Evolutionary conservation across 2,113 vertebrate species (phyloP), one percentile per base, ranked within the genome.

Genomic region (Periophthalmus modestus): DNA sequence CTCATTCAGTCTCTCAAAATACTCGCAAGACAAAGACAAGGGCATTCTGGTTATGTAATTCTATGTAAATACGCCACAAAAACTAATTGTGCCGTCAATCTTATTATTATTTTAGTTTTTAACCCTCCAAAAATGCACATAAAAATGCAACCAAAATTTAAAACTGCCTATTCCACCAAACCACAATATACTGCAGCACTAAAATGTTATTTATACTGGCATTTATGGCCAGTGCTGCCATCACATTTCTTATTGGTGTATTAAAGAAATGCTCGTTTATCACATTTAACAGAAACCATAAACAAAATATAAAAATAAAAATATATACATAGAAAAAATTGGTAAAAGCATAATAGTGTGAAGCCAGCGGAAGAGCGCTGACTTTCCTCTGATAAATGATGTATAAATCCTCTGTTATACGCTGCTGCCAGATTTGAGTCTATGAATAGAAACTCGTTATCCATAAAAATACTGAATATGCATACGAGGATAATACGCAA

Each of bases 331-430:
- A 33, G n/a, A 78, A 75, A 43, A 39, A 75, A 79, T 72, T 6
- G 72, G 24, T 61, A 66, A 69, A 67, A 66, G 72, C 24, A 58
- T 73, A 85, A 80, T 70, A 66, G 46, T 68, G 61, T n/a, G 46
- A 74, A 73, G 46, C 39, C n/a, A 24, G 43, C 2, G 52, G 33
- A 80, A 58, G 52, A 5, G 39, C 58, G 72, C 74, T 77, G 75
- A 86, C 71, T 78, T 76, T 82, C 66, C 19, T 63, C 66, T 66
- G 80, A 15, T 73, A 79, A 82, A 85, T 76, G 82, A 81, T 73
- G 59, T 74, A 50, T 70, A 79, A 86, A 88, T 87, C 79, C 74
- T 82, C 5, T 71, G 78, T 72, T 54, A 34, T 62, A 55, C 55
- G 50, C 33, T 65, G 75, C 84, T 73, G 68, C 36, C 52, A 80